Conservation (phyloP, 37 sponge, comb jelly and placozoan species). For the Axinella damicornis region DNA sequence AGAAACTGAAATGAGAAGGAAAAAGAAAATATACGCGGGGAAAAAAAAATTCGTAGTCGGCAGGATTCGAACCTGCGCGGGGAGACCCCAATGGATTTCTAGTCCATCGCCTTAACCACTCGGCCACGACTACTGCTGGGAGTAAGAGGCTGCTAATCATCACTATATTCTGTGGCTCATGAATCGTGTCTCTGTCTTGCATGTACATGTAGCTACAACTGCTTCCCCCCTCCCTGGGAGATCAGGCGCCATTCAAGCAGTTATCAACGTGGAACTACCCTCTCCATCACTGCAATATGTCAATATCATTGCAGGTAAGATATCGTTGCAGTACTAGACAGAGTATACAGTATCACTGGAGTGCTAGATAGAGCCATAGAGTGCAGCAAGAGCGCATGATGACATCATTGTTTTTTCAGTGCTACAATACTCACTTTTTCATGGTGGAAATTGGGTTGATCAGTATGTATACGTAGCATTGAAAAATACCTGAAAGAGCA, state of each 20-base stretch:
- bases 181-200: neutral
- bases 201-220: slow-evolving; percentile 7
- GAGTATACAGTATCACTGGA: neutral
- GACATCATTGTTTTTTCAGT: too few relatives aligned
- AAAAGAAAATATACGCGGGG: neutral
- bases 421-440: too few relatives aligned
- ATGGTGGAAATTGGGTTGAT: too few relatives aligned
- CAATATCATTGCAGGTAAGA: slow-evolving; percentile 67
- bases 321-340: neutral
- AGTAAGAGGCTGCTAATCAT: neutral
- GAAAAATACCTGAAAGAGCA: too few relatives aligned
- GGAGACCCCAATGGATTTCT: slow-evolving; percentile 95
- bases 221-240: slow-evolving; percentile 45
- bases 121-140: slow-evolving; percentile 84
- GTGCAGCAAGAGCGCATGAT: too few relatives aligned
- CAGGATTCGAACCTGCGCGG: slow-evolving; percentile 95
- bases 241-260: slow-evolving; percentile 87
- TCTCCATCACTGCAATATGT: slow-evolving; percentile 32
- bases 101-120: slow-evolving; percentile 96
- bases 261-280: slow-evolving; percentile 65
- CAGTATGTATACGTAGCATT: too few relatives aligned
- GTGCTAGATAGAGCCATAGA: neutral
- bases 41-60: slow-evolving; percentile 81
- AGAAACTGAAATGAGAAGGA: slow-evolving; percentile 12
- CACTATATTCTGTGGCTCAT: neutral